Evolutionary conservation across 2,888 invertebrate genomes (phyloP).

Genomic region (Acronicta leporina): DNA sequence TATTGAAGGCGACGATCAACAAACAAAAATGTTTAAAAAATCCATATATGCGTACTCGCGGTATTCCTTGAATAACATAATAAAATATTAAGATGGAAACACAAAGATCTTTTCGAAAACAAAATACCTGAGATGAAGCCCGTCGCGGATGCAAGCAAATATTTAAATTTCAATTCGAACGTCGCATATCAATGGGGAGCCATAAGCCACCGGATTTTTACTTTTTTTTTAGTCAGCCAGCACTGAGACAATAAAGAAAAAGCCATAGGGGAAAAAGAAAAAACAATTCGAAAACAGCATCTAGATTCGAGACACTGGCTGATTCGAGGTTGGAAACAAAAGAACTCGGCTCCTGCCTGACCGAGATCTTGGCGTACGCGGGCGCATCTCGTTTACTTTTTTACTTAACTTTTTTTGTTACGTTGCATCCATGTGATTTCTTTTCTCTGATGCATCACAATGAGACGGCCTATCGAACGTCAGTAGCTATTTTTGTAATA

Average conservation of each 20-base stretch:
- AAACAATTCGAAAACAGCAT: conserved; percentile 83
- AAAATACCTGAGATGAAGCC: conserved; percentile 82
- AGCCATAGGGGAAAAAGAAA: conserved; percentile 78
- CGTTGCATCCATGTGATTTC: conserved; percentile 84
- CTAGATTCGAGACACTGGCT: conserved; percentile 88
- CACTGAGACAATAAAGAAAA: conserved; percentile 88
- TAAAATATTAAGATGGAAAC: conserved; percentile 84
- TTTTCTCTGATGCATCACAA: conserved; percentile 86
- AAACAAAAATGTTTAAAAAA: conserved; percentile 43
- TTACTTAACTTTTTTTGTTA: conserved; percentile 73
- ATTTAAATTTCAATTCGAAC: conserved; percentile 89
- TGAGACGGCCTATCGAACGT: conserved; percentile 83
- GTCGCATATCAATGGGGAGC: conserved; percentile 89
- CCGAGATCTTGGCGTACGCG: conserved; percentile 88
- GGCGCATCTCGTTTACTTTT: conserved; percentile 80
- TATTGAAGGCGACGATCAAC: conserved; percentile 50
- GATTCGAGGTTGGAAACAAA: conserved; percentile 88
- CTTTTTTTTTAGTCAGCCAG: conserved; percentile 80
- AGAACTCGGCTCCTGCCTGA: conserved; percentile 87
- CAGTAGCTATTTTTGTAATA: conserved; percentile 82
- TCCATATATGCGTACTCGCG: conserved; percentile 42
- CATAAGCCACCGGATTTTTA: conserved; percentile 87
- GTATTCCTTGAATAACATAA: conserved; percentile 73
- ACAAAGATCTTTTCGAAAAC: conserved; percentile 78
- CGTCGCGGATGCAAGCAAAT: conserved; percentile 86